Evolutionary conservation across 64 coral and sea anemone species (phyloP), one percentile per base, ranked within the genome.

Genomic region (Anthopleura sola): DNA sequence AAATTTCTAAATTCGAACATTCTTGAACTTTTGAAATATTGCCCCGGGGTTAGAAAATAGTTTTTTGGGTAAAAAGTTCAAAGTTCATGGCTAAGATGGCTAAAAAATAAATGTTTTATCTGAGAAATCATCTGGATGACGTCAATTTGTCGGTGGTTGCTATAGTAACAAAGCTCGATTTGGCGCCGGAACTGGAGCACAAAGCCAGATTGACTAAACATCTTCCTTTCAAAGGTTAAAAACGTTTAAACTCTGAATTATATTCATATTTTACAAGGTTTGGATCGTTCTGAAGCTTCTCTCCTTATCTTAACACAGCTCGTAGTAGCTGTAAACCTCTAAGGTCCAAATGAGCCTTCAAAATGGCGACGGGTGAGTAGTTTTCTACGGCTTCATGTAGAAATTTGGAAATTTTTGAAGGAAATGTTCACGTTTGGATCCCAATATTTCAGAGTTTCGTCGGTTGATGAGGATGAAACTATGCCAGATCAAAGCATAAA

Each of bases 131-230:
- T 71, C 66, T 71, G 2, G 28, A 44, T 79, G 76, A 79, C 76
- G 76, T 79, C 76, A 79, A 44, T 9, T n/a, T 66, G 37, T 24
- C 37, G n/a, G 37, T 40, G 58, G 76, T 79, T 46, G 18, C 44
- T 79, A 79, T 79, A 48, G 44, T 37, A 79, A 79, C 76, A 44
- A 44, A 38, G 76, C 38, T 79, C 15, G 76, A 79, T 79, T 48
- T 44, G 37, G 36, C 76, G 76, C 36, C 76, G 76, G 76, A 79
- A 79, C 76, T 48, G 7, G 76, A 79, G 1, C 66, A 71, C 29
- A 71, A 71, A 34, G 66, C 0, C 10, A 71, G 62, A 68, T 29
- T 68, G 62, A 68, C 20, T 68, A 29, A 71, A 71, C 29, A 32
- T 31, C 66, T 32, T 71, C 66, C 66, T 71, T 15, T 71, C 5